Evolutionary conservation across 2,888 invertebrate genomes (phyloP).

Genomic region (Phalera bucephala): DNA sequence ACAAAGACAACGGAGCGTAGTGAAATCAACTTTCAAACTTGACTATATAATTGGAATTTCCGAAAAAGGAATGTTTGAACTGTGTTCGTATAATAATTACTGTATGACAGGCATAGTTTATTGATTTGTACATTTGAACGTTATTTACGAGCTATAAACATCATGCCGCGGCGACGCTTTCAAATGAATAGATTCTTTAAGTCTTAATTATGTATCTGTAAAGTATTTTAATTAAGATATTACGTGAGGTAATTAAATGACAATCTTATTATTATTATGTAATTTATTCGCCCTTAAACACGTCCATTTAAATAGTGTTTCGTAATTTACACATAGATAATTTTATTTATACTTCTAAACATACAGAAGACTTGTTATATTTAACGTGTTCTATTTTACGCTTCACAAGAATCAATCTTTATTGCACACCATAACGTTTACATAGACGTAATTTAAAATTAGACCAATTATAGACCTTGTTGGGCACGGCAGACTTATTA

Average conservation of each 20-base stretch:
- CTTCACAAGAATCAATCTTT: too few species aligned
- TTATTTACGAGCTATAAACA: constrained; percentile 23
- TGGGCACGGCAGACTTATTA: too few species aligned
- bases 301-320: too few species aligned
- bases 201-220: constrained; percentile 12
- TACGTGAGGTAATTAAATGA: constrained; percentile 4
- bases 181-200: constrained; percentile 12
- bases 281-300: neutral
- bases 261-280: constrained; percentile 1
- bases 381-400: too few species aligned
- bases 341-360: too few species aligned
- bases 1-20: constrained; percentile 36
- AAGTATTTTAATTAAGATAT: constrained; percentile 8
- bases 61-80: constrained; percentile 44
- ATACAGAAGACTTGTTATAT: too few species aligned
- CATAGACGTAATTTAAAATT: too few species aligned
- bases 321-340: too few species aligned
- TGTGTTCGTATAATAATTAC: constrained; percentile 36
- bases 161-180: constrained; percentile 8
- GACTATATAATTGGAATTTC: constrained; percentile 52
- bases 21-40: constrained; percentile 49
- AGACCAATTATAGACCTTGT: too few species aligned
- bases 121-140: constrained; percentile 27
- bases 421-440: too few species aligned
- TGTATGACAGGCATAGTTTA: constrained; percentile 20